Conservation (phyloP, 1,140 invertebrate genomes). For the Cotesia chilonis region DNA sequence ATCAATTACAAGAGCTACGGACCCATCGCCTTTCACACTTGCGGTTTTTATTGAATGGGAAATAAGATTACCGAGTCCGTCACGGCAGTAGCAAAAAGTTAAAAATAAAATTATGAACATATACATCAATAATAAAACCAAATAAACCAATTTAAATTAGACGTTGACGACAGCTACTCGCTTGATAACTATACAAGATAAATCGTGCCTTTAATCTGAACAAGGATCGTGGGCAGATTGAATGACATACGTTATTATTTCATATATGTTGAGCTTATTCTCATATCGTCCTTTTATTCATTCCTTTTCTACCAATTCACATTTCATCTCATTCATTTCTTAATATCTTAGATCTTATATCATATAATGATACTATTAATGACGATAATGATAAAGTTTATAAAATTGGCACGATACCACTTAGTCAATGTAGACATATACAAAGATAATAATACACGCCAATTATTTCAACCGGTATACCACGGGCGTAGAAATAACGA, state of each 20-base stretch:
- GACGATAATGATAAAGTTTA: neutral
- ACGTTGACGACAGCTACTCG: constrained; percentile 33
- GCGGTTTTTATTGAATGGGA: neutral
- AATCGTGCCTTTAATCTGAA: constrained; percentile 14
- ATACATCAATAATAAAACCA: neutral
- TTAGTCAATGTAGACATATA: constrained; percentile 9
- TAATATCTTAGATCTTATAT: neutral
- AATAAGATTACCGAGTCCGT: neutral
- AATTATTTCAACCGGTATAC: constrained; percentile 45
- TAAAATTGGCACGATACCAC: constrained; percentile 22
- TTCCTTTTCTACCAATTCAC: neutral
- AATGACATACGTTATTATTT: neutral
- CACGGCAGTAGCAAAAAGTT: constrained; percentile 6
- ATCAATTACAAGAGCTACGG: constrained; percentile 2
- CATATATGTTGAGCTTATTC: neutral
- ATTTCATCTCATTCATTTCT: neutral
- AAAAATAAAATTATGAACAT: neutral
- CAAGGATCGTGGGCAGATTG: constrained; percentile 27
- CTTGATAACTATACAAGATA: neutral
- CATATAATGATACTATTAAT: neutral
- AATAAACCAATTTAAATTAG: neutral
- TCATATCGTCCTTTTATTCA: constrained; percentile 13
- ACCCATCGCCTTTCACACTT: neutral
- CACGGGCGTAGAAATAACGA: constrained; percentile 39
- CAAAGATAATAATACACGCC: constrained; percentile 33